Conservation (phyloP, 2,888 invertebrate genomes). For the Oligia strigilis region DNA sequence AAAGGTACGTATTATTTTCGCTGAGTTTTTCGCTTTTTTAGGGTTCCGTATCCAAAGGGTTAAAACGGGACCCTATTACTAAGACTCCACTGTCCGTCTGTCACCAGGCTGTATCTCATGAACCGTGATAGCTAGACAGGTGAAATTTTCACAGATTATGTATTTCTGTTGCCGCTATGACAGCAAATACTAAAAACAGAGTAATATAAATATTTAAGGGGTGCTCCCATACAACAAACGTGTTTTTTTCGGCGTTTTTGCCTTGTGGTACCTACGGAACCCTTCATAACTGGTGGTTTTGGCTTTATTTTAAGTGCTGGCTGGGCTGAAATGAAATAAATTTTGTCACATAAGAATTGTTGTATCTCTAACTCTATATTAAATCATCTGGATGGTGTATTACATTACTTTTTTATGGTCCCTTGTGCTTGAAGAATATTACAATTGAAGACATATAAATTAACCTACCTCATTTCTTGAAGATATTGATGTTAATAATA, state of each 20-base stretch:
- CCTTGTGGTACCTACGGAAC: too few species aligned
- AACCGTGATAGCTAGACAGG: too few species aligned
- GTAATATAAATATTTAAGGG: too few species aligned
- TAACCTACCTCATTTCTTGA: background rate
- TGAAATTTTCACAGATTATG: too few species aligned
- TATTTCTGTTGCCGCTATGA: too few species aligned
- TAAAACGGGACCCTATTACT: too few species aligned
- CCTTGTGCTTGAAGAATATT: constrained; percentile 6
- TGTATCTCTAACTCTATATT: background rate
- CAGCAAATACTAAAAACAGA: too few species aligned
- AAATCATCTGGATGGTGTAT: background rate
- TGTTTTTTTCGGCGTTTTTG: too few species aligned
- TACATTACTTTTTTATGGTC: background rate
- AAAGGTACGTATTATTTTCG: constrained; percentile 41
- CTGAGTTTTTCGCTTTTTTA: constrained; percentile 34
- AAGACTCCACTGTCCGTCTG: too few species aligned
- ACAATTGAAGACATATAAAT: background rate
- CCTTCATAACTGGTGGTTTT: constrained; percentile 7
- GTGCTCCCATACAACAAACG: too few species aligned
- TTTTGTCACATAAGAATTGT: background rate
- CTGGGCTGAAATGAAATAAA: background rate
- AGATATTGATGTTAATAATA: background rate
- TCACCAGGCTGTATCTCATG: too few species aligned
- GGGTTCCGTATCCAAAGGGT: too few species aligned
- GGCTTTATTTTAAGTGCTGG: constrained; percentile 18